Conservation (phyloP, 2,113 vertebrate genomes). For the Zosterops lateralis region DNA sequence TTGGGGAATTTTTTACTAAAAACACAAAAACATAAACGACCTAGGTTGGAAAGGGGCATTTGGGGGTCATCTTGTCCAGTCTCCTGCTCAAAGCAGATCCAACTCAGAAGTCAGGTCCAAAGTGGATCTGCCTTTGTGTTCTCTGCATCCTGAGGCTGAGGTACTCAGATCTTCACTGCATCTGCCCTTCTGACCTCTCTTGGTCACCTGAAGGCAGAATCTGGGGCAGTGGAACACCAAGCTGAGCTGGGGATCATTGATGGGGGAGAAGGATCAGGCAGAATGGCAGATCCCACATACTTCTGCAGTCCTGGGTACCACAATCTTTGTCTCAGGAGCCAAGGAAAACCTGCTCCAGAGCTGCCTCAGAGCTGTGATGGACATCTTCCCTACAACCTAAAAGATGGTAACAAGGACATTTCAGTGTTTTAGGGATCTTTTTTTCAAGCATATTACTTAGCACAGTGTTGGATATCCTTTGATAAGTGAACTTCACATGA, state of each 20-base stretch:
- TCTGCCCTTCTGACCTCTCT: background rate
- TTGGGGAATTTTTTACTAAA: background rate
- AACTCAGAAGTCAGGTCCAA: background rate
- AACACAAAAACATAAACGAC: background rate
- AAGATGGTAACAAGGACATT: background rate
- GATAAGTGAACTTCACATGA: background rate
- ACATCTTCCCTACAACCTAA: background rate
- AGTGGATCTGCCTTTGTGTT: background rate
- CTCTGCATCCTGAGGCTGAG: background rate
- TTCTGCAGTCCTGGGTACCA: background rate
- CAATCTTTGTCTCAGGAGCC: background rate
- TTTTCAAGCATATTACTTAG: background rate
- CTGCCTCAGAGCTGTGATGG: background rate
- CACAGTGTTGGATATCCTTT: background rate
- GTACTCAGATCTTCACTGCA: background rate
- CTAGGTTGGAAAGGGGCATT: background rate
- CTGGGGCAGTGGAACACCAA: background rate
- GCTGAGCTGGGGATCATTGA: background rate
- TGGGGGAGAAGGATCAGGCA: background rate
- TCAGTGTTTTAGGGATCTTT: background rate
- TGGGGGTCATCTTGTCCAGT: background rate
- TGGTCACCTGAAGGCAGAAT: background rate
- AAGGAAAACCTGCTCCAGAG: background rate
- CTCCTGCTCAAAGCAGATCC: background rate
- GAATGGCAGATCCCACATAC: background rate